phyloP scores from a whole-genome alignment of 1,140 invertebrate genomes.

The Brachionus rotundiformis region DNA sequence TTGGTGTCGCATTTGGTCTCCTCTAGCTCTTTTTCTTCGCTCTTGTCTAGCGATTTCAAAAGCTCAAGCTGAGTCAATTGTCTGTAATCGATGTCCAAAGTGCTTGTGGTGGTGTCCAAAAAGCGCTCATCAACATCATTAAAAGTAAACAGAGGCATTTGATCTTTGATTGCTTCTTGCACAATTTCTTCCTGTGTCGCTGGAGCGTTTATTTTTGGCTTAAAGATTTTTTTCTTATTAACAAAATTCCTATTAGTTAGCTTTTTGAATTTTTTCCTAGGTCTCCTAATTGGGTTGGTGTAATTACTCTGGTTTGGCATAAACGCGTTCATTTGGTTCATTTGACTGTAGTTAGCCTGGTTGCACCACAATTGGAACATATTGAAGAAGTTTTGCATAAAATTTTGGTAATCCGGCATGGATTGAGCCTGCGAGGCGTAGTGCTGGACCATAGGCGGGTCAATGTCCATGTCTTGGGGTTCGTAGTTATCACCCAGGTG shows the following conservation, averaged over 20 bases:
- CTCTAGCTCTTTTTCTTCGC: neutral
- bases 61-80: constrained; percentile 19
- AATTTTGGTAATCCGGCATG: neutral
- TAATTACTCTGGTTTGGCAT: neutral
- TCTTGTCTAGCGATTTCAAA: neutral
- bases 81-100: constrained; percentile 38
- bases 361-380: neutral
- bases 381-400: constrained; percentile 28
- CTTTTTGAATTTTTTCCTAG: neutral
- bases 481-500: constrained; percentile 17
- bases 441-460: neutral
- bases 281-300: neutral
- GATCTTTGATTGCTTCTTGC: neutral
- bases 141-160: neutral
- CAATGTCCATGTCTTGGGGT: constrained; percentile 32
- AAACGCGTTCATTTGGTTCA: neutral
- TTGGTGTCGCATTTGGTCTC: neutral
- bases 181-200: neutral
- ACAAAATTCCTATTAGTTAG: neutral
- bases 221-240: neutral
- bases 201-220: neutral
- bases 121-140: constrained; percentile 48
- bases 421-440: neutral
- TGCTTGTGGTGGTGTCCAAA: constrained; percentile 16
- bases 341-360: neutral